Conservation (phyloP, 2,888 invertebrate species). For the Xanthia togata region DNA sequence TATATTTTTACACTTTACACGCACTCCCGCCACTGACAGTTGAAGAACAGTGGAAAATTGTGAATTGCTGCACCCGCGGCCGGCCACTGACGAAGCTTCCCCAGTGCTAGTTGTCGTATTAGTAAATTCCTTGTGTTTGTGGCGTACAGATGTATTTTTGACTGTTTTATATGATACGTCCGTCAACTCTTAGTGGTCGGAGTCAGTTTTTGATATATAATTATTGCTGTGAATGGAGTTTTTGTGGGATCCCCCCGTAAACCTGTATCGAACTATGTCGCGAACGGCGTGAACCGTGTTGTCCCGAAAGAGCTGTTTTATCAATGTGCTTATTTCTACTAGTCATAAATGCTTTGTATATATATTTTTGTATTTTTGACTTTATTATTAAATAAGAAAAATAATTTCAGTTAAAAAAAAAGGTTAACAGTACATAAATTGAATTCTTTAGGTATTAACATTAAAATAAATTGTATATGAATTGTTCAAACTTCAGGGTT, state of each 20-base stretch:
- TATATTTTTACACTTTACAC: slow-evolving; percentile 74
- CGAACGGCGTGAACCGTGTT: slow-evolving; percentile 72
- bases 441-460: slow-evolving; percentile 78
- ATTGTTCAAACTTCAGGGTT: slow-evolving; percentile 72
- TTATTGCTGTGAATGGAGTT: slow-evolving; percentile 76
- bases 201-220: slow-evolving; percentile 81
- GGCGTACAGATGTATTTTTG: slow-evolving; percentile 70
- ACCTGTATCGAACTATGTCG: slow-evolving; percentile 79
- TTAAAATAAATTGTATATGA: slow-evolving; percentile 81
- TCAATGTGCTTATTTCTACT: slow-evolving; percentile 86
- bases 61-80: slow-evolving; percentile 56
- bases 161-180: slow-evolving; percentile 70
- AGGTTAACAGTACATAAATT: slow-evolving; percentile 71
- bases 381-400: slow-evolving; percentile 81
- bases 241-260: slow-evolving; percentile 80
- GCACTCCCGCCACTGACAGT: slow-evolving; percentile 72
- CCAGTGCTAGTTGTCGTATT: slow-evolving; percentile 52
- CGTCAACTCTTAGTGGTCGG: slow-evolving; percentile 75
- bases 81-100: slow-evolving; percentile 59
- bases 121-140: slow-evolving; percentile 69
- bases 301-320: slow-evolving; percentile 76
- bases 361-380: slow-evolving; percentile 85
- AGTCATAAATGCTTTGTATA: slow-evolving; percentile 89
- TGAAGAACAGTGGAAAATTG: slow-evolving; percentile 62
- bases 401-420: slow-evolving; percentile 80